Percentiles rank a stretch among this genome's conserved stretches.
These are phyloP conservation scores for Lissonota sp. DNA, from an alignment of 2,888 invertebrate species.

Conservation along the genomic window DNA sequence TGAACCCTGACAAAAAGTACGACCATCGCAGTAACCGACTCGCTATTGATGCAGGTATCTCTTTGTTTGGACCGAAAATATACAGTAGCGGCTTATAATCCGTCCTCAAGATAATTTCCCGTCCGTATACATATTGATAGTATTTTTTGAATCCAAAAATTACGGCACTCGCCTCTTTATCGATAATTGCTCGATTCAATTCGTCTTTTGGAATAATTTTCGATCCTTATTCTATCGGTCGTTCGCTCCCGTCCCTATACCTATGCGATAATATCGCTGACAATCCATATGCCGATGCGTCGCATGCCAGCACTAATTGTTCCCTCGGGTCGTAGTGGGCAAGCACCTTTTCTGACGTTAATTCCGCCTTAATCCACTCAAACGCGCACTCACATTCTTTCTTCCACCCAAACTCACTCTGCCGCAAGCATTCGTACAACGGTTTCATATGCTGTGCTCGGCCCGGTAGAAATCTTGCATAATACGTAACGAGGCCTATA, in stretches of 20 bases:
- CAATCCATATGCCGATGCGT: conserved; percentile 7
- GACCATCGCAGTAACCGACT: conserved; percentile 18
- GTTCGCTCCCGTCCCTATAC: conserved; percentile 3
- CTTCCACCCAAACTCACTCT: conserved; percentile 68
- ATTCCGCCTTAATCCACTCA: conserved; percentile 7
- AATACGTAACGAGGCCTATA: conserved; percentile 11
- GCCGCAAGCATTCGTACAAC: background rate
- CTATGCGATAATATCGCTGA: conserved; percentile 19
- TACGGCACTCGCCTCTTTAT: conserved; percentile 1
- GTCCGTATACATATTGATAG: conserved; percentile 10
- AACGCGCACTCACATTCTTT: background rate
- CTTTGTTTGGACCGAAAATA: conserved; percentile 19
- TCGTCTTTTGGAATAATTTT: conserved; percentile 15
- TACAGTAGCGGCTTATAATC: conserved; percentile 9
- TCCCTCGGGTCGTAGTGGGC: background rate
- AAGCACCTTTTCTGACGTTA: background rate
- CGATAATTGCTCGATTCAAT: conserved; percentile 8
- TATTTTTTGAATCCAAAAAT: background rate
- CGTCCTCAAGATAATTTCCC: conserved; percentile 22
- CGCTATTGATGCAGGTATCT: conserved; percentile 3
- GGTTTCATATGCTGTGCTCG: background rate
- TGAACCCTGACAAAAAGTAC: conserved; percentile 10
- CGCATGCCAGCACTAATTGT: conserved; percentile 1
- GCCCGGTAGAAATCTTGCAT: conserved; percentile 9
- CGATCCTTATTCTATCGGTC: conserved; percentile 14